Evolutionary conservation across 37 sponge, comb jelly and placozoan genomes (phyloP).

Genomic region (Corticium candelabrum): DNA sequence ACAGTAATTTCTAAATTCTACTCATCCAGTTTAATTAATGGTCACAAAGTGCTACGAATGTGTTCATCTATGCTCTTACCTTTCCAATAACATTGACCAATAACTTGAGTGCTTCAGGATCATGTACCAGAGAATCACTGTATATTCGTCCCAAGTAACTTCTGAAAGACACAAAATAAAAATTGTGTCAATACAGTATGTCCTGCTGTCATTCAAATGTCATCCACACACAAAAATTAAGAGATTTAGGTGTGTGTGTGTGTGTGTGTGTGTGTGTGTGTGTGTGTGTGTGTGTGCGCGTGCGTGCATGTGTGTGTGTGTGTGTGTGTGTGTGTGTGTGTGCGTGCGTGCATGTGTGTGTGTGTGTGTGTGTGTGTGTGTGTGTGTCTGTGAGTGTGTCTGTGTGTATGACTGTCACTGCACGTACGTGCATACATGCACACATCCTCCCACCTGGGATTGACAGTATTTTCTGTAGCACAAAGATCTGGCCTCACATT

Average conservation of each 20-base stretch:
- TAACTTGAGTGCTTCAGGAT: slow-evolving; percentile 52
- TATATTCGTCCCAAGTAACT: slow-evolving; percentile 77
- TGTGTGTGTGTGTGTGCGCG: too few relatives aligned
- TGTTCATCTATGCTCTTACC: too few relatives aligned
- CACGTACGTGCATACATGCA: background rate
- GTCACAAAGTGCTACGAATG: too few relatives aligned
- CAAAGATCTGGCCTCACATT: slow-evolving; percentile 82
- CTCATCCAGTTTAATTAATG: too few relatives aligned
- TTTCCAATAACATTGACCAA: slow-evolving; percentile 55
- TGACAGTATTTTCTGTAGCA: slow-evolving; percentile 69
- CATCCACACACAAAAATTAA: too few relatives aligned
- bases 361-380: slow-evolving; percentile 1
- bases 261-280: too few relatives aligned
- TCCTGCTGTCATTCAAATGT: too few relatives aligned
- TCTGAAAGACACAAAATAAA: slow-evolving; percentile 11
- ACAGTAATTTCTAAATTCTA: too few relatives aligned
- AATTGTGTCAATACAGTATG: background rate
- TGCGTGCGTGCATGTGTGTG: background rate
- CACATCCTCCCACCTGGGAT: slow-evolving; percentile 53
- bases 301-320: too few relatives aligned
- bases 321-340: slow-evolving; percentile 5
- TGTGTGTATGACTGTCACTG: background rate
- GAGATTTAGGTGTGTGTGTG: too few relatives aligned
- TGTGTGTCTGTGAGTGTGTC: background rate
- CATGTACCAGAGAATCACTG: slow-evolving; percentile 80